A percentile compares a stretch with the other conserved stretches of the same genome.
These are phyloP conservation scores for Entomyzon cyanotis DNA, from an alignment of 2,113 vertebrate genomes.

Conservation along the genomic window DNA sequence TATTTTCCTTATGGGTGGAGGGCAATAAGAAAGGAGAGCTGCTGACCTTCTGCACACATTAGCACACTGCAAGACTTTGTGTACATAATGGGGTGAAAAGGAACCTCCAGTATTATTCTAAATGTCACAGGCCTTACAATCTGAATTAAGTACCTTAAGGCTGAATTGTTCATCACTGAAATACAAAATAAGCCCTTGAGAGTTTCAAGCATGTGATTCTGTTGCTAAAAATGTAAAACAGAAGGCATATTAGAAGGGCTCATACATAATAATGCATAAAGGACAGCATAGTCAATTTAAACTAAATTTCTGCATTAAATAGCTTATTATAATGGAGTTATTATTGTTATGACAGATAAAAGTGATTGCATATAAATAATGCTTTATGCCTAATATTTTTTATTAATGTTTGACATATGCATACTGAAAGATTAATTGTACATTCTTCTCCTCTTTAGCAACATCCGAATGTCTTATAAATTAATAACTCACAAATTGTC, in stretches of 20 bases:
- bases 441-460: not conserved
- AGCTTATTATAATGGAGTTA: not conserved
- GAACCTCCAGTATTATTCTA: conserved; percentile 18
- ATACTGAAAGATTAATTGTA: conserved; percentile 15
- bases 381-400: conserved; percentile 28
- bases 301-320: conserved; percentile 31
- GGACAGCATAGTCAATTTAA: not conserved
- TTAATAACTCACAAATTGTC: conserved; percentile 50
- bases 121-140: conserved; percentile 31
- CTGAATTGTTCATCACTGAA: not conserved
- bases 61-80: not conserved
- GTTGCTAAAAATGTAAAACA: conserved; percentile 16
- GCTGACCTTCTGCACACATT: not conserved
- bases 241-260: not conserved
- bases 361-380: conserved; percentile 26
- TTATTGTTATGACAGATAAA: conserved; percentile 4
- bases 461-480: conserved; percentile 45
- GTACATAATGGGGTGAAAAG: conserved; percentile 8
- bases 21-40: not conserved
- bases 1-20: not conserved
- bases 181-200: conserved; percentile 37
- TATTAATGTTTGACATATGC: conserved; percentile 21
- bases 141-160: not conserved
- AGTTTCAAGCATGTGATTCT: not conserved
- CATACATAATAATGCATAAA: not conserved